phyloP scores from a whole-genome alignment of 1,140 invertebrate genomes.

The Anastatus disparis region DNA sequence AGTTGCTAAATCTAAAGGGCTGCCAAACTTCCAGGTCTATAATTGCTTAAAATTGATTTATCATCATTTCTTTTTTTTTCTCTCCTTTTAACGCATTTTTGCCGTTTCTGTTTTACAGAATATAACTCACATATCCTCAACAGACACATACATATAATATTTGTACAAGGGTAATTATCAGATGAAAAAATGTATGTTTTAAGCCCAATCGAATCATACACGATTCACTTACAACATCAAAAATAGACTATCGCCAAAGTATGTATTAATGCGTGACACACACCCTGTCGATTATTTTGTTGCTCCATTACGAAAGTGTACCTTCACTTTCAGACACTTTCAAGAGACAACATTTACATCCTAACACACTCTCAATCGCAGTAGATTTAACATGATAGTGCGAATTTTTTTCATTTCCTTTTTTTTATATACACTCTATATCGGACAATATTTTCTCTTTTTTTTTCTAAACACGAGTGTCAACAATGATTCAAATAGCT shows the following conservation, averaged over 20 bases:
- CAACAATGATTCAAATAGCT: constrained; percentile 47
- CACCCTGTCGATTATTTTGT: constrained; percentile 53
- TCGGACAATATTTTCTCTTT: constrained; percentile 34
- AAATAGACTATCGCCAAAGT: constrained; percentile 64
- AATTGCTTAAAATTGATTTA: constrained; percentile 38
- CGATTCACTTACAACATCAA: constrained; percentile 64
- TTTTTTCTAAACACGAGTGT: constrained; percentile 48
- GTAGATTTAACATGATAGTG: constrained; percentile 34
- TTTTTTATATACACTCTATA: constrained; percentile 37
- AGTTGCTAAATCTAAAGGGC: constrained; percentile 37
- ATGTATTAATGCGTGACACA: constrained; percentile 58
- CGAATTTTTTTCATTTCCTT: constrained; percentile 39
- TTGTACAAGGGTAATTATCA: constrained; percentile 61
- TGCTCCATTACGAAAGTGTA: constrained; percentile 30
- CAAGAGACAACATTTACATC: constrained; percentile 49
- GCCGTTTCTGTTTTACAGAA: constrained; percentile 55
- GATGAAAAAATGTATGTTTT: constrained; percentile 57
- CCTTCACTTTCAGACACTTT: constrained; percentile 31
- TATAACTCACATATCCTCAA: constrained; percentile 52
- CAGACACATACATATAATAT: constrained; percentile 58
- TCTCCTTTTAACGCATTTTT: constrained; percentile 32
- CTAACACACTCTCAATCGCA: constrained; percentile 35
- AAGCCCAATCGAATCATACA: constrained; percentile 58
- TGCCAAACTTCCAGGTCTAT: constrained; percentile 38
- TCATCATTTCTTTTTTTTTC: constrained; percentile 38